Evolutionary conservation across 2,113 vertebrate species (phyloP).

Genomic region (Megaleporinus macrocephalus): DNA sequence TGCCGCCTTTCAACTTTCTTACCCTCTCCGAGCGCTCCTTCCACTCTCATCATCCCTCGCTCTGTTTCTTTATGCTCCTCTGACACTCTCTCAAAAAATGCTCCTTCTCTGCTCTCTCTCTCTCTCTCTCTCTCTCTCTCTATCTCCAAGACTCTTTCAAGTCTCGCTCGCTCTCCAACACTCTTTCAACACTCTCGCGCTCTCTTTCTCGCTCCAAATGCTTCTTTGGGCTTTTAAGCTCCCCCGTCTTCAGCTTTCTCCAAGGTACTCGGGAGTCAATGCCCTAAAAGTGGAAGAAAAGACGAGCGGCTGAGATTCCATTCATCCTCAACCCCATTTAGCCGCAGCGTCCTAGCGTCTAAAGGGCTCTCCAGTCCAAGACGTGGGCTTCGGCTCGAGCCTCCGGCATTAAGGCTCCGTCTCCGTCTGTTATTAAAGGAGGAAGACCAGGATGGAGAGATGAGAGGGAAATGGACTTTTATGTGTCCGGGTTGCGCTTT

Average conservation of each 20-base stretch:
- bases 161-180: conserved; percentile 53
- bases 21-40: conserved; percentile 55
- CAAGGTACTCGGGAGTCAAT: conserved; percentile 71
- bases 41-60: conserved; percentile 14
- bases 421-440: conserved; percentile 39
- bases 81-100: conserved; percentile 40
- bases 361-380: conserved; percentile 53
- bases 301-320: conserved; percentile 61
- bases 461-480: conserved; percentile 85
- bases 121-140: conserved; percentile 59
- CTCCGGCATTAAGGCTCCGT: conserved; percentile 42
- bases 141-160: conserved; percentile 17
- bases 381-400: conserved; percentile 39
- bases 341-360: conserved; percentile 36
- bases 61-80: conserved; percentile 17
- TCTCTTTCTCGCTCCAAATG: conserved; percentile 51
- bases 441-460: conserved; percentile 53
- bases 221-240: conserved; percentile 80
- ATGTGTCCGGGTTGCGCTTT: conserved; percentile 70
- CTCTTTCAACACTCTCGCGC: conserved; percentile 58
- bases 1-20: conserved; percentile 56
- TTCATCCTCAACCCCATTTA: conserved; percentile 70
- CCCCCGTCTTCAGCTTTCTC: conserved; percentile 72
- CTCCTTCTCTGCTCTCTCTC: conserved; percentile 40
- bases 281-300: conserved; percentile 72